Conservation (phyloP, 2,888 invertebrate genomes). For the Timema podura region DNA sequence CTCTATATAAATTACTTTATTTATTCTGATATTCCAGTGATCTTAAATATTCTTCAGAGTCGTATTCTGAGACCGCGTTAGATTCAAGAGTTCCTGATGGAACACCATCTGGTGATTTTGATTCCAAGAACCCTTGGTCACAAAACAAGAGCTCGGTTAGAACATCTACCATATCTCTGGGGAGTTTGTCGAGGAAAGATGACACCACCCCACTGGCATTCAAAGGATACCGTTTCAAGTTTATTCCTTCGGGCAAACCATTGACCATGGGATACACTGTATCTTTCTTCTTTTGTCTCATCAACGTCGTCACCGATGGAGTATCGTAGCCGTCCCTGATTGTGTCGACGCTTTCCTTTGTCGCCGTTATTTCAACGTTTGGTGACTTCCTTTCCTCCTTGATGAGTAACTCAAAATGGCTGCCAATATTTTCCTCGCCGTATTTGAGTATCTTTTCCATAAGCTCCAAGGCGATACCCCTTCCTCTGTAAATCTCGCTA, state of each 20-base stretch:
- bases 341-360: neutral
- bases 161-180: neutral
- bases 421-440: neutral
- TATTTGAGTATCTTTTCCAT: slow-evolving; percentile 4
- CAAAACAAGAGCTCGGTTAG: neutral
- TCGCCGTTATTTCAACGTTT: no score
- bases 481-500: neutral
- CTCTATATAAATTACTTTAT: no score
- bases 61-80: no score
- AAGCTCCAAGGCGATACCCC: slow-evolving; percentile 9
- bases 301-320: neutral
- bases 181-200: slow-evolving; percentile 7
- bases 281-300: neutral
- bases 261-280: neutral
- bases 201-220: neutral
- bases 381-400: neutral
- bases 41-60: no score
- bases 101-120: no score
- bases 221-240: neutral
- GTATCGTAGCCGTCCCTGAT: neutral
- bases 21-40: no score
- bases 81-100: no score
- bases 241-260: slow-evolving; percentile 8
- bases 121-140: no score
- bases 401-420: neutral